Base-by-base conservation (phyloP, 2,797 vertebrate genomes). In the Tauraco hartlaubi region DNA sequence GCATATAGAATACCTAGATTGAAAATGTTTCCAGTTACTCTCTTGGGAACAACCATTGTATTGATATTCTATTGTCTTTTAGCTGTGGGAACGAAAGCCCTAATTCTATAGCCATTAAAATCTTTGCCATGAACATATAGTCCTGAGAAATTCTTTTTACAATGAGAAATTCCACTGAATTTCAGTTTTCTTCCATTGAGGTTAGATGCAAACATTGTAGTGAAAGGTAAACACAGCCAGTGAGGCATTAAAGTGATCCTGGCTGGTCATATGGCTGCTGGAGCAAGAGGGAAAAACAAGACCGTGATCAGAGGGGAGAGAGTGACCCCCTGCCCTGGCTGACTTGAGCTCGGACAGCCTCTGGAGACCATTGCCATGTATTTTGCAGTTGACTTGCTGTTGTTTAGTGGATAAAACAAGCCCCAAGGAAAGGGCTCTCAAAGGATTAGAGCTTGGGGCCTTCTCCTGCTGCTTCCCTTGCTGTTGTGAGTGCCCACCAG, bases 401-500 rank as follows among this genome's bases (percentile, higher is more conserved):
- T 94, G 52, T 18, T 75, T 29, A 85, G 41, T 68, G 56, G 35
- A 6, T 71, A 69, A 89, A 81, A 29, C 17, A 55, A 78, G 29
- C 11, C 66, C 11, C 0, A 0, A 63, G 56, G n/a, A 87, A 13
- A 25, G 0, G 4, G 12, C 11, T 91, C 28, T 54, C 48, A 29
- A 17, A 82, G n/a, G 54, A 43, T 39, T 58, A 35, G 11, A 46
- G 10, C 61, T 58, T 39, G 56, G 33, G 82, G n/a, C n/a, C 28
- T 41, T 35, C 35, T 35, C 17, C 28, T 35, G 26, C n/a, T 76
- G 6, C 56, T 77, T 71, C 46, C 15, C 6, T 54, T 44, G 33
- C 22, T 31, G 16, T 5, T n/a, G n/a, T 1, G 2, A 63, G 25
- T 28, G 22, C 31, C 61, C 37, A 39, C 17, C 0, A 0, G 31